Evolutionary conservation across 2,888 invertebrate genomes (phyloP), one percentile per base, ranked within the genome.

Genomic region (Acrocera orbiculus): DNA sequence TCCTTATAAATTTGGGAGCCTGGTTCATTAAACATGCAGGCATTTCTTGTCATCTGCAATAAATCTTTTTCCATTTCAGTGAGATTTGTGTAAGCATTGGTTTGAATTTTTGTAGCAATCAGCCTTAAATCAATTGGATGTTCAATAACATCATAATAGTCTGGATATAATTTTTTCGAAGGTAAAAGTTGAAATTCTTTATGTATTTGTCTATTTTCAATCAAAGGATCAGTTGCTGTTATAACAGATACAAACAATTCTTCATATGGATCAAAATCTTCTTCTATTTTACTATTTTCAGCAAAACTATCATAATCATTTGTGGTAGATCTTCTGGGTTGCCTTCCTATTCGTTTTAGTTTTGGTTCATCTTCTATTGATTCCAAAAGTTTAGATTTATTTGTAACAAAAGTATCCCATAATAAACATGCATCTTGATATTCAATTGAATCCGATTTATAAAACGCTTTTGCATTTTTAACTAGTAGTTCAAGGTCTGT

Each of bases 1-100:
- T 93, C 90, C 60, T 89, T 92, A 54, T 92, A 95, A 46, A 96
- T 93, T 54, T 81, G 80, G 10, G 93, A 93, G 3, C 90, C 90
- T 0, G 96, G 90, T 52, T 95, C 95, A 56, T 96, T 96, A 53
- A 92, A 98, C 13, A 75, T 67, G 53, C 92, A 93, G 0, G 96
- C 96, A 59, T 98, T 98, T 44, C 81, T 77, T 30, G 85, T 83
- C 82, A 98, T 86, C 33, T 85, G 64, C 42, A 79, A 58, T 24
- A 98, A 61, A 64, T 98, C 96, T 40, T 75, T 76, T 56, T 93
- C 93, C 65, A 98, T 67, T 35, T 92, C 89, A 28, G 64, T 64
- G 22, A 96, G 56, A 41, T 63, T 70, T 1, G 66, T 62, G 53
- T 96, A 98, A 34, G 80, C 76, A 33, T 74, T 76, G 36, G 75